Base-by-base conservation (phyloP, 2,888 invertebrate species). In the Ophion slaviceki region DNA sequence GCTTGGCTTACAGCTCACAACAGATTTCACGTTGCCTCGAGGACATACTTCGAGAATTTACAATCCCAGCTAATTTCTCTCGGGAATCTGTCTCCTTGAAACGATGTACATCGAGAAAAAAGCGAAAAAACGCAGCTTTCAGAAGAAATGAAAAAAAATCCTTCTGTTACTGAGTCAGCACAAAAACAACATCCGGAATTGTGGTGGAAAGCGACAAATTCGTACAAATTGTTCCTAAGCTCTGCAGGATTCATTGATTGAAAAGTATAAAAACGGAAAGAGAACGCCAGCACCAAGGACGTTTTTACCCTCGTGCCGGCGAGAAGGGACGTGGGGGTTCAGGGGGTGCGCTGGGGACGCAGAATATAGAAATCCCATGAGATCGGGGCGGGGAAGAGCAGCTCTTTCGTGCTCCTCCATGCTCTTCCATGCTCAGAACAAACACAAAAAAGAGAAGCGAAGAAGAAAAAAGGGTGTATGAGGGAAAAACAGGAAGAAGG, bases 201-300 rank as follows among this genome's bases (percentile, higher is more conserved):
- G 45, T 61, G 32, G 47, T 67, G 32, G 45, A 24, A 32, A 36
- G 20, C 64, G 72, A 86, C 77, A 70, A 72, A 83, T 83, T 83
- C 64, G n/a, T 68, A 68, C 68, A 77, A 86, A 86, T 82, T 68
- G 72, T 77, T 32, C 40, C 24, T 61, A 74, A 83, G 80, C 71
- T 59, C 59, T 77, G 57, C 59, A 70, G 86, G 75, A 83, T 80
- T 72, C 86, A 86, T 86, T 80, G 86, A 86, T 86, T 83, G 86
- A 80, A 57, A 80, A 61, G 72, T 68, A 83, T 74, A 80, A 82
- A 64, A 77, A 57, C 57, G 75, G 20, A 77, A 66, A 64, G 75
- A 28, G 66, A 80, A 67, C 72, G 59, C 57, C 61, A 68, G 76
- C 70, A 74, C 53, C 66, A 40, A 47, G 76, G 71, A 80, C 76